Evolutionary conservation across 2,888 invertebrate species (phyloP).

Genomic region (Caenorhabditis virilis): DNA sequence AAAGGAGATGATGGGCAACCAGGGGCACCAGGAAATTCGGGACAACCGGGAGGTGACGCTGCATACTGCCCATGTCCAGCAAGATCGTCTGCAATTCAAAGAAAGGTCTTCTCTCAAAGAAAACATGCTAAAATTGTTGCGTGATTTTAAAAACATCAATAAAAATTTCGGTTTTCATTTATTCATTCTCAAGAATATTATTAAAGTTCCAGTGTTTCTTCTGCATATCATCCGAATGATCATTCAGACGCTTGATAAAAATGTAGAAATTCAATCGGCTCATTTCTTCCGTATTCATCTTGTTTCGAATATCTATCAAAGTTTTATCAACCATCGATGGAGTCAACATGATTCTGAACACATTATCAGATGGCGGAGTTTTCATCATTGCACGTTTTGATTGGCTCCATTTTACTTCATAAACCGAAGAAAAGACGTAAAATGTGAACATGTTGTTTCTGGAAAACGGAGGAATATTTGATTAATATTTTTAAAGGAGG

Average conservation of each 20-base stretch:
- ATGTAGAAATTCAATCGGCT: neutral
- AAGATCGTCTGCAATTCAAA: conserved; percentile 22
- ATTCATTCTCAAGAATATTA: neutral
- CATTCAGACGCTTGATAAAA: neutral
- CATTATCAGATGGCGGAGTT: neutral
- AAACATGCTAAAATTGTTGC: conserved; percentile 25
- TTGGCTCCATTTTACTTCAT: neutral
- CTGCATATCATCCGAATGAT: neutral
- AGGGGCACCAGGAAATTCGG: conserved; percentile 15
- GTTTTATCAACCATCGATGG: neutral
- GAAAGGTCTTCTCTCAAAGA: conserved; percentile 22
- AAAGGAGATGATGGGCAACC: conserved; percentile 21
- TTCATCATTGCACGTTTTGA: neutral
- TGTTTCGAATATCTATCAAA: neutral
- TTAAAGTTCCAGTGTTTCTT: neutral
- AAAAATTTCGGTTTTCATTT: neutral
- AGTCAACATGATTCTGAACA: neutral
- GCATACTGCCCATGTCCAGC: conserved; percentile 38
- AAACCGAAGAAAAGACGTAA: neutral
- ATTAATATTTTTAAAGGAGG: no score
- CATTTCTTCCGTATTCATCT: neutral
- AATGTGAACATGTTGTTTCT: neutral
- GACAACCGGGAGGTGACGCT: conserved; percentile 38
- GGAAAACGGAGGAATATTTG: neutral
- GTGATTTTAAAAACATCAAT: conserved; percentile 6